Evolutionary conservation across 2,797 vertebrate genomes (phyloP), one percentile per base, ranked within the genome.

Genomic region (Fringilla coelebs): DNA sequence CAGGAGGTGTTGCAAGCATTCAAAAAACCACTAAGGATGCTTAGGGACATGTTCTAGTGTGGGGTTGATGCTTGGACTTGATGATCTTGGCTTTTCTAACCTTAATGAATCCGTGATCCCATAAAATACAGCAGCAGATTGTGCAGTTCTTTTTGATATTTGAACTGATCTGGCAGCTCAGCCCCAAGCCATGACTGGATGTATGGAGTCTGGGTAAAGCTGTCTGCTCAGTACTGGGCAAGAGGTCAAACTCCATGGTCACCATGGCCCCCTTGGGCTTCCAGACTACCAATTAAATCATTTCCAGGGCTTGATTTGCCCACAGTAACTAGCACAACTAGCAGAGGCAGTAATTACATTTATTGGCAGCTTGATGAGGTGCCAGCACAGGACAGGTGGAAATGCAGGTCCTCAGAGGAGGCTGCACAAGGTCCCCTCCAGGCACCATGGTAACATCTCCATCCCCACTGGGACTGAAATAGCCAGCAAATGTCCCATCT

Each of bases 201-300:
- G 41, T 4, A 8, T 93, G 38, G 52, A 31, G 21, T 19, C 51
- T 66, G 73, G 18, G 34, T 45, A 48, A 73, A 70, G 67, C 63
- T 62, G 36, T 5, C 48, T 54, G 57, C 49, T 52, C 2, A 0
- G 25, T 49, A 40, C 36, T 1, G 1, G 77, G 48, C 51, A 63
- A 66, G 52, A 70, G 45, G 78, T 83, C 81, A 82, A 72, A 60
- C 63, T 70, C 10, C 61, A n/a, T 43, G 63, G 71, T 73, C 88
- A 61, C 8, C 0, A 65, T 1, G 2, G 48, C 20, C 78, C 80
- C 84, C 68, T 32, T 71, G 89, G 72, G 78, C 86, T 93, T 74
- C 41, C 90, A 89, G 72, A n/a, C 84, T 78, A 26, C 46, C 82
- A 81, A 57, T 96, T 93, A 95, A 95, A 95, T 88, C 79, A 88